phyloP scores from a whole-genome alignment of 1,140 invertebrate genomes.

The Drosophila punjabiensis region DNA sequence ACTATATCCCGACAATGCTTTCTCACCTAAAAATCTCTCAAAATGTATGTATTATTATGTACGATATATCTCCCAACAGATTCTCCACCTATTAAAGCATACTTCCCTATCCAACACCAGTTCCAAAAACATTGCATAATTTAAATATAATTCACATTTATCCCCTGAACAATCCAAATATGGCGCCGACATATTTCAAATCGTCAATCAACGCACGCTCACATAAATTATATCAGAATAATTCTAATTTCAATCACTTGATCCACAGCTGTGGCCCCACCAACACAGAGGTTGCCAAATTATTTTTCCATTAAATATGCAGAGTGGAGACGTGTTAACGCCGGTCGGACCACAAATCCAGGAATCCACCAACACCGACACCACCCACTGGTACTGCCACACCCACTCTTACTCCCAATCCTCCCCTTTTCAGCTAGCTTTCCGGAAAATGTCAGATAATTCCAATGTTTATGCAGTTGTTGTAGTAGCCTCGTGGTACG shows the following conservation, averaged over 20 bases:
- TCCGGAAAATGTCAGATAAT: constrained; percentile 32
- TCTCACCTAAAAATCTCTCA: not conserved
- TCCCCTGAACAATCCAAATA: not conserved
- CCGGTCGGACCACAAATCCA: constrained; percentile 7
- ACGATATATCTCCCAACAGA: not conserved
- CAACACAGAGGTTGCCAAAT: constrained; percentile 30
- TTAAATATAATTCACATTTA: constrained; percentile 11
- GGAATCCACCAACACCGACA: not conserved
- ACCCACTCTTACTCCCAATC: constrained; percentile 3
- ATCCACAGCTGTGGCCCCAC: constrained; percentile 29
- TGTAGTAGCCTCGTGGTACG: constrained; percentile 57
- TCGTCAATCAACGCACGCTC: constrained; percentile 8
- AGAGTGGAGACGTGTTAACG: constrained; percentile 36
- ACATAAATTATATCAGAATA: constrained; percentile 26
- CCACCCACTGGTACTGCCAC: constrained; percentile 13
- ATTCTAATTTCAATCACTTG: constrained; percentile 34
- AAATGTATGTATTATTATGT: not conserved
- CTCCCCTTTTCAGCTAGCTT: not conserved
- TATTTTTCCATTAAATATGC: constrained; percentile 46
- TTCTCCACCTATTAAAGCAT: not conserved
- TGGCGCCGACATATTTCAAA: constrained; percentile 1
- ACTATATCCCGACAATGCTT: not conserved
- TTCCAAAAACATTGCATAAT: not conserved
- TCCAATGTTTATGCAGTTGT: constrained; percentile 78
- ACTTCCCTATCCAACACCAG: not conserved